Percentiles rank a stretch among this genome's conserved stretches.
phyloP scores from a whole-genome alignment of 2,113 vertebrate species.

The Spea bombifrons region DNA sequence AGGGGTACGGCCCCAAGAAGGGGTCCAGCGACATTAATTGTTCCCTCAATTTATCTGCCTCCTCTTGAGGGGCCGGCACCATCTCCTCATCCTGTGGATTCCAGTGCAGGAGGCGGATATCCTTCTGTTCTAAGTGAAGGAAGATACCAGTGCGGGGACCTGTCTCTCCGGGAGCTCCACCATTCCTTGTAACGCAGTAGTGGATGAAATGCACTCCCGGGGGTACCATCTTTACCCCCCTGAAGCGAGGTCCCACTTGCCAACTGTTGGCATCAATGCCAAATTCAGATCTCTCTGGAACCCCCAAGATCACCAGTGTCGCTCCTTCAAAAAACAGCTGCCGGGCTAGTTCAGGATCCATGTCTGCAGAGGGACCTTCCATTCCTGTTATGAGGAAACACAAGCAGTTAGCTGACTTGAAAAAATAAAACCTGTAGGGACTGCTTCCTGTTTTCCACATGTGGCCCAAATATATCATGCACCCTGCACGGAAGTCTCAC shows the following conservation, averaged over 20 bases:
- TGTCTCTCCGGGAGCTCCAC: constrained; percentile 63
- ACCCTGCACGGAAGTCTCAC: too few species aligned
- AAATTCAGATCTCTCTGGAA: constrained; percentile 86
- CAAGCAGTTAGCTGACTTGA: neutral
- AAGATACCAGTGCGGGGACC: constrained; percentile 85
- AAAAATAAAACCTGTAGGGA: neutral
- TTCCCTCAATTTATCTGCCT: constrained; percentile 70
- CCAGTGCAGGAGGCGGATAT: constrained; percentile 79
- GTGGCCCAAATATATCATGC: neutral
- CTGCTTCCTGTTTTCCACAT: neutral
- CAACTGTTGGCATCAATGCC: constrained; percentile 90
- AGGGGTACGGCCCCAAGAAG: constrained; percentile 87
- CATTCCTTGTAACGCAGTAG: constrained; percentile 72
- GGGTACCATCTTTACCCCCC: constrained; percentile 93
- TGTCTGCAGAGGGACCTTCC: constrained; percentile 49
- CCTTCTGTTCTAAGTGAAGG: constrained; percentile 73
- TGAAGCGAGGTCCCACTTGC: constrained; percentile 87
- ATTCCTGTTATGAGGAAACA: constrained; percentile 18
- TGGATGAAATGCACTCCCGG: constrained; percentile 91
- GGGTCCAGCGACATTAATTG: constrained; percentile 79
- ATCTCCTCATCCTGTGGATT: constrained; percentile 73
- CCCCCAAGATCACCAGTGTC: constrained; percentile 78
- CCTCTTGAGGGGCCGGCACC: constrained; percentile 68
- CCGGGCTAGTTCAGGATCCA: constrained; percentile 81
- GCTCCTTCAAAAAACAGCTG: constrained; percentile 89